Evolutionary conservation across 64 coral and sea anemone species (phyloP).

Genomic region (Catalaphyllia jardinei): DNA sequence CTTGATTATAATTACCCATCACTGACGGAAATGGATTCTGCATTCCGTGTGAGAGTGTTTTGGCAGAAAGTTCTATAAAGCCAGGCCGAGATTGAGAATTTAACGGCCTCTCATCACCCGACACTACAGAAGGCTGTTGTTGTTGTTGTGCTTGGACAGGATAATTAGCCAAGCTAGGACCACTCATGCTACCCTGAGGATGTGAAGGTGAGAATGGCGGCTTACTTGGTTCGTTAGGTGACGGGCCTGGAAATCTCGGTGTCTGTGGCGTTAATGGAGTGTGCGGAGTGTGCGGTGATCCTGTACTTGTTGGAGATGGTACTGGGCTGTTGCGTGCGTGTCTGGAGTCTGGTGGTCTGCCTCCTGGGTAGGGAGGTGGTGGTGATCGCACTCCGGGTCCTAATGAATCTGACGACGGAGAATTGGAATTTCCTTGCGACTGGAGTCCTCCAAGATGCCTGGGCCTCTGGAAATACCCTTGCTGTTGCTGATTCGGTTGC

Average conservation of each 20-base stretch:
- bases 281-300: constrained; percentile 94
- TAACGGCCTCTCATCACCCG: constrained; percentile 54
- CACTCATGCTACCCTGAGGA: constrained; percentile 68
- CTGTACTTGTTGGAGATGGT: constrained; percentile 92
- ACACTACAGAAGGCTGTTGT: neutral
- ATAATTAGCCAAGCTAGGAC: constrained; percentile 7
- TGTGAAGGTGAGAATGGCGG: constrained; percentile 84
- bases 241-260: constrained; percentile 77
- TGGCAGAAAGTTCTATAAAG: constrained; percentile 72
- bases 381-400: constrained; percentile 83
- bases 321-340: constrained; percentile 79
- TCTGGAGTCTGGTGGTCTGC: constrained; percentile 44
- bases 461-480: constrained; percentile 74
- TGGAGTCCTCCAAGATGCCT: constrained; percentile 64
- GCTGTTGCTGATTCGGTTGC: constrained; percentile 45
- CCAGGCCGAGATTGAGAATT: constrained; percentile 52
- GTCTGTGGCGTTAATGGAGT: constrained; percentile 90
- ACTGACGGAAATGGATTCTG: constrained; percentile 66
- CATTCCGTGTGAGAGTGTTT: constrained; percentile 42
- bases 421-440: constrained; percentile 70
- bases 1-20: constrained; percentile 51
- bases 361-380: constrained; percentile 90
- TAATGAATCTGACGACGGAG: constrained; percentile 80
- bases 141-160: constrained; percentile 8
- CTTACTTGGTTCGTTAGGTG: constrained; percentile 77